Base-by-base conservation (phyloP, 30 jellyfish, hydroid and myxozoan species). In the Cassiopea xamachana region DNA sequence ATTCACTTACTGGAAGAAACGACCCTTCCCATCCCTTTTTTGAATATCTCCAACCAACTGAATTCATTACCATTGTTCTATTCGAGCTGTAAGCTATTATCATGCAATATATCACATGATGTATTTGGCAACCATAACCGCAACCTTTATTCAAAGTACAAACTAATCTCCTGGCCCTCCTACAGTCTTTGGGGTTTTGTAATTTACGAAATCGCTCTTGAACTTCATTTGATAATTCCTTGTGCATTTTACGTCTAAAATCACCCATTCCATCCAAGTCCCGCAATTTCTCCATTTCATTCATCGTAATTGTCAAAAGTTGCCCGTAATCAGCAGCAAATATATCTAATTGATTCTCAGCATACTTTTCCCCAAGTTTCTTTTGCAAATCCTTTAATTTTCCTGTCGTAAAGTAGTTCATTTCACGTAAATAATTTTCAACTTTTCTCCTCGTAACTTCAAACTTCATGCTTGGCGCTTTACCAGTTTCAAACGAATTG, bases 51-150 rank as follows among this genome's bases (percentile, higher is more conserved):
- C 99, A 96, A 44, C 98, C 98, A 19, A 61, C 44, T 13, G 99
- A 96, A 69, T 93, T 93, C 67, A 96, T 78, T 19, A 96, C 88
- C 98, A 96, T 68, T 1, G 99, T 92, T 46, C 99, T 92, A 18
- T 88, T 88, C n/a, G 98, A 83, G 27, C 98, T 96, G 88, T 89
- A 93, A 0, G 99, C 97, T 5, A 93, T 94, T 19, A 93, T 89
- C 89, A 96, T 77, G 81, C 99, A 96, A 78, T 96, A 96, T 0
- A 96, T 86, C 1, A 96, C 88, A 76, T 96, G 98, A 62, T 96
- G 99, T 88, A 96, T 92, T 81, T 96, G 99, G 75, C 99, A 96
- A 1, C 98, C 99, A 77, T 89, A 96, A 4, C 99, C 99, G 84
- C 99, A 96, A 62, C 97, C 99, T 74, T 96, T 96, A 79, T 90